A percentile compares a stretch with the other conserved stretches of the same genome.
Conservation (phyloP, 2,888 invertebrate species). For the Argynnis bischoffii region DNA sequence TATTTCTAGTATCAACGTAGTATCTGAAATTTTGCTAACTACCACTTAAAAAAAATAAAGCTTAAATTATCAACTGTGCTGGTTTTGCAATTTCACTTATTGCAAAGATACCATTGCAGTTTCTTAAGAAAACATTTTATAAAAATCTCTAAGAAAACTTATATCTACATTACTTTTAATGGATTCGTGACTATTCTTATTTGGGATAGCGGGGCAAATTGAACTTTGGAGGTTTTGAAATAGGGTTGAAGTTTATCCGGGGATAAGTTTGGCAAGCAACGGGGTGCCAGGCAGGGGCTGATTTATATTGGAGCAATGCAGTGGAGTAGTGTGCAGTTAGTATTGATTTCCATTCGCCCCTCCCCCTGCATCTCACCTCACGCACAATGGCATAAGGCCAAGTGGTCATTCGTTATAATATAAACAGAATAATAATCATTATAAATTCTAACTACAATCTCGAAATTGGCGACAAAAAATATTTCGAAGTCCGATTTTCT, state of each 20-base stretch:
- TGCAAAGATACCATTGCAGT: constrained; percentile 37
- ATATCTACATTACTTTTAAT: constrained; percentile 56
- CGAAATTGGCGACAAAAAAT: neutral
- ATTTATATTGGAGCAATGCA: constrained; percentile 83
- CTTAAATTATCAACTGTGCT: constrained; percentile 21
- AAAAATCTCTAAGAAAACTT: constrained; percentile 55
- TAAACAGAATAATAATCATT: constrained; percentile 40
- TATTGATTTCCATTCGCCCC: constrained; percentile 81
- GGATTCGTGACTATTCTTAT: constrained; percentile 60
- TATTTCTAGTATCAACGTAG: too few relatives aligned
- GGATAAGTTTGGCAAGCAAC: constrained; percentile 65
- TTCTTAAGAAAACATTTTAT: constrained; percentile 46
- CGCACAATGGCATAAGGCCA: constrained; percentile 78
- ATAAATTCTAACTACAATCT: neutral
- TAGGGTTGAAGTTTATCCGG: constrained; percentile 50
- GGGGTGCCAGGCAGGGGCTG: constrained; percentile 69
- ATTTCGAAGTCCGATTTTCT: too few relatives aligned
- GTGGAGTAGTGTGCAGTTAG: constrained; percentile 80
- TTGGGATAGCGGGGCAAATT: constrained; percentile 41
- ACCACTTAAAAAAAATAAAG: neutral
- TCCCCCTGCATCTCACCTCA: constrained; percentile 70
- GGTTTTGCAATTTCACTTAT: constrained; percentile 33
- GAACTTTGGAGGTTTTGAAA: constrained; percentile 28
- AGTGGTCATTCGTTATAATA: constrained; percentile 44
- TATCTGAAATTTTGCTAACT: too few relatives aligned